These are phyloP conservation scores for Pristionchus entomophagus DNA, from an alignment of 2,888 invertebrate species.

Conservation along the genomic window DNA sequence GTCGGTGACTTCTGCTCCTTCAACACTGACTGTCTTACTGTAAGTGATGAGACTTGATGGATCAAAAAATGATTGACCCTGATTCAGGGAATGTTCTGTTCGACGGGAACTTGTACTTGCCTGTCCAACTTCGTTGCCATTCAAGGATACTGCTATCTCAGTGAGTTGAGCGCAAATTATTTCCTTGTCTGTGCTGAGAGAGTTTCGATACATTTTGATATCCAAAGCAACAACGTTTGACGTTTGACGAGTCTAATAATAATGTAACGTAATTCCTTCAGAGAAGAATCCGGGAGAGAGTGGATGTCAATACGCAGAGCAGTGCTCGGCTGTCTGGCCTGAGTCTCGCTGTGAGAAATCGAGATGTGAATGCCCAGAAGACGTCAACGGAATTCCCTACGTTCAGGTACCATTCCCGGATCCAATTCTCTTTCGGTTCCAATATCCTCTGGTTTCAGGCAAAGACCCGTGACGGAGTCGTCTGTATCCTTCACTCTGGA, in stretches of 20 bases:
- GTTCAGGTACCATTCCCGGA: slow-evolving; percentile 58
- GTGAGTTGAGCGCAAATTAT: slow-evolving; percentile 50
- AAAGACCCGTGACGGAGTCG: slow-evolving; percentile 71
- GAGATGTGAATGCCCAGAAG: slow-evolving; percentile 74
- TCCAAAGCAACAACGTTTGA: background rate
- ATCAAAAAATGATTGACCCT: background rate
- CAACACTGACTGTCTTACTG: slow-evolving; percentile 75
- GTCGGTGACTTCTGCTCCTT: slow-evolving; percentile 75
- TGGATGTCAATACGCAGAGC: slow-evolving; percentile 74
- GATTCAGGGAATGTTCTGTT: slow-evolving; percentile 75
- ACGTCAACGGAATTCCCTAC: slow-evolving; percentile 75
- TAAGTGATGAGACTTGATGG: slow-evolving; percentile 43
- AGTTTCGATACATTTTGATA: background rate
- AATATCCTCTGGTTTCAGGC: background rate
- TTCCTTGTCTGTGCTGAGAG: background rate
- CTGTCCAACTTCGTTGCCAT: slow-evolving; percentile 75
- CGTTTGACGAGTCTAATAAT: no score
- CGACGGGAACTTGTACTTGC: slow-evolving; percentile 74
- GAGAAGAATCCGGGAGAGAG: slow-evolving; percentile 75
- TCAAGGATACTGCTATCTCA: slow-evolving; percentile 75
- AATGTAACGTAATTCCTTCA: slow-evolving; percentile 52
- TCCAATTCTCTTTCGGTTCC: background rate
- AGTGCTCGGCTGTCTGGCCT: slow-evolving; percentile 74
- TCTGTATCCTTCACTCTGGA: slow-evolving; percentile 74
- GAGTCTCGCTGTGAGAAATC: slow-evolving; percentile 73